A percentile compares a stretch with the other conserved stretches of the same genome.
Conservation (phyloP, 2,113 vertebrate genomes). For the Steatornis caripensis region DNA sequence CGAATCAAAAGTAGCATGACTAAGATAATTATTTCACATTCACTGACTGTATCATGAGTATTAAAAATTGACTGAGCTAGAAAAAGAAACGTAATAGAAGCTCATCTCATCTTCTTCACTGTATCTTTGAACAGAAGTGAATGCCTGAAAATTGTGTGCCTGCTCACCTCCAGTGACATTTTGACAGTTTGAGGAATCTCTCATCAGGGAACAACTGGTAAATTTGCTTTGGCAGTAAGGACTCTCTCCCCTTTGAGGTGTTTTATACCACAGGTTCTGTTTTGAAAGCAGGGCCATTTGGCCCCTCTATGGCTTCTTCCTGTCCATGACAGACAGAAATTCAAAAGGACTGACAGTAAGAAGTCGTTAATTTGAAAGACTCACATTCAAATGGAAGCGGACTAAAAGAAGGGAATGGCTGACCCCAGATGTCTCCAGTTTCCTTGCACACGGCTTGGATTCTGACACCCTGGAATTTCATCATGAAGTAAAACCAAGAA, state of each 20-base stretch:
- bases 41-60: background rate
- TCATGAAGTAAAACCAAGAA: background rate
- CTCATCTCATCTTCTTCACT: background rate
- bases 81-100: background rate
- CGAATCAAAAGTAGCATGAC: background rate
- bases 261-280: background rate
- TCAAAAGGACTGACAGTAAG: background rate
- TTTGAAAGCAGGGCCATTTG: background rate
- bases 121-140: background rate
- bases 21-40: conserved; percentile 18
- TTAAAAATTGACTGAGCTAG: background rate
- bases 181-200: background rate
- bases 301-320: background rate
- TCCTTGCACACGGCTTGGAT: background rate
- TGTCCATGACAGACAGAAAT: background rate
- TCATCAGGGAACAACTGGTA: background rate
- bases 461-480: background rate
- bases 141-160: background rate
- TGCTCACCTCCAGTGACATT: background rate
- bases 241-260: background rate
- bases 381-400: background rate
- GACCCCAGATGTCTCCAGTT: background rate
- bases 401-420: background rate
- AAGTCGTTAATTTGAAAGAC: background rate
- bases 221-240: background rate